Base-by-base conservation (phyloP, 2,113 vertebrate species). In the Choloepus hoffmanni region DNA sequence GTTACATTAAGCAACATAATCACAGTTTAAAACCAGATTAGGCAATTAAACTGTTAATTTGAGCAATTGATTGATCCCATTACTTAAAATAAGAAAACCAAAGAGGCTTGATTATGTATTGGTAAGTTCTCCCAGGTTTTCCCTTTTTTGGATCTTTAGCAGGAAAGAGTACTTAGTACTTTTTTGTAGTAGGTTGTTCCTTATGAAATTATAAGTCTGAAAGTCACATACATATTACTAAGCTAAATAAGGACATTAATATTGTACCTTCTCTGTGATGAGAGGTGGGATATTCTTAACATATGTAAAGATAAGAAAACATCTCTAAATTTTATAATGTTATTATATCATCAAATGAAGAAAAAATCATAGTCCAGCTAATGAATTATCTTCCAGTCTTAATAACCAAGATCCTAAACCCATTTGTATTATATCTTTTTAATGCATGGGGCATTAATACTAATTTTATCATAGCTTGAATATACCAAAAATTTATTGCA, bases 381-480 rank as follows among this genome's bases (percentile, higher is more conserved):
- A 8, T 36, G 40, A 74, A 82, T 87, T 77, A 79, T 65, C n/a
- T 81, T 92, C 36, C n/a, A 84, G 3, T 74, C 8, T 96, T 65
- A 82, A 81, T 74, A 86, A 78, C 30, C 78, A 86, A 73, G 12
- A 92, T 92, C 14, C 72, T 90, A 92, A 95, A 86, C 45, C 77
- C 81, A 4, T 77, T 95, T 48, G 65, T 30, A 87, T 45, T 55
- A 62, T 72, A 26, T 82, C 8, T 85, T 73, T 26, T 43, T 36
- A 85, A 33, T 28, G 62, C 16, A 28, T 62, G 40, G n/a, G 36
- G 16, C 45, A 85, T 48, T 85, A 24, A 65, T 40, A 68, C 95
- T 68, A 90, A 91, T 58, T 53, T 36, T 65, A 36, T 53, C 55
- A 87, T 11, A 74, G 30, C 15, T 89, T 79, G 40, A 89, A 73